Percentiles rank a stretch among this genome's conserved stretches.
Evolutionary conservation across 2,113 vertebrate species (phyloP).

Genomic region (Harpagus bidentatus): DNA sequence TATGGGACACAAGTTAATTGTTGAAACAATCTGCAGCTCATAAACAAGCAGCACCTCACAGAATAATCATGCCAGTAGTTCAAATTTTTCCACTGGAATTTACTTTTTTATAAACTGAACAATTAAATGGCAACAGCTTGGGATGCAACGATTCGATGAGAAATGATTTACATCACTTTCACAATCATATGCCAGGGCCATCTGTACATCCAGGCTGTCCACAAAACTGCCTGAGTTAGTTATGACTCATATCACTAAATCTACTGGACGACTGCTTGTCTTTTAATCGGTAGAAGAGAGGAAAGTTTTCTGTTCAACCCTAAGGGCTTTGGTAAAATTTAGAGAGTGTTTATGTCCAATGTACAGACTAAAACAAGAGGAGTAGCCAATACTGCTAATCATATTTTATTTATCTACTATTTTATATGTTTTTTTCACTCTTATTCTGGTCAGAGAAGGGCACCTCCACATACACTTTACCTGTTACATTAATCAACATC

Average conservation of each 20-base stretch:
- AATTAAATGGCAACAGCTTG: constrained; percentile 50
- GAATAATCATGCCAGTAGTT: not conserved
- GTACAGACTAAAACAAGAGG: not conserved
- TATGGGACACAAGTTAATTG: not conserved
- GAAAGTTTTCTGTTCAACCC: not conserved
- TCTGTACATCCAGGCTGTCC: constrained; percentile 30
- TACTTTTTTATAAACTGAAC: constrained; percentile 28
- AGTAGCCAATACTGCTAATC: not conserved
- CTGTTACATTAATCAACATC: not conserved
- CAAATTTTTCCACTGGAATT: not conserved
- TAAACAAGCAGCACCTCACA: not conserved
- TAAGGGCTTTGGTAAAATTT: not conserved
- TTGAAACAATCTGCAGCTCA: not conserved
- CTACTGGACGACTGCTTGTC: not conserved
- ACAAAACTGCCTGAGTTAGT: not conserved
- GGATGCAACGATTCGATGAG: constrained; percentile 26
- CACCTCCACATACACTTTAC: not conserved
- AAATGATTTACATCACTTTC: constrained; percentile 42
- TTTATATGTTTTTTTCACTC: not conserved
- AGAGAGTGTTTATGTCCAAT: not conserved
- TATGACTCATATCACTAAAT: not conserved
- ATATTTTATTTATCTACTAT: not conserved
- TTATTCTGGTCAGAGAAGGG: not conserved
- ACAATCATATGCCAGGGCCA: constrained; percentile 35
- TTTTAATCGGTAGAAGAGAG: not conserved